These are phyloP conservation scores for Dromas ardeola DNA, from an alignment of 2,113 vertebrate species.

Conservation along the genomic window DNA sequence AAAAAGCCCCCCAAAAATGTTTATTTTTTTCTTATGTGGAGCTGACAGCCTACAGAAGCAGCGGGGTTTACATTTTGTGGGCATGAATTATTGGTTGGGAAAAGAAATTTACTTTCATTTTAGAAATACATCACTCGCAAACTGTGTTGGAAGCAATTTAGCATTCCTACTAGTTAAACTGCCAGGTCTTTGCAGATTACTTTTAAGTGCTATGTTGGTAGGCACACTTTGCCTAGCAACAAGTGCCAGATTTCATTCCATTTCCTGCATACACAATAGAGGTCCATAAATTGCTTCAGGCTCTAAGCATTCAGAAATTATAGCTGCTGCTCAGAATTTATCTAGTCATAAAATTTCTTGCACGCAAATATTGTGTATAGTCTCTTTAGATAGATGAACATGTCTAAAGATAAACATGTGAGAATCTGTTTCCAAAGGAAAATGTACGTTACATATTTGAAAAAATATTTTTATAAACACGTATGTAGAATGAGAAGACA, in stretches of 20 bases:
- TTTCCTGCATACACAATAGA: background rate
- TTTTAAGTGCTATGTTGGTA: background rate
- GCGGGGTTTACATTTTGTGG: background rate
- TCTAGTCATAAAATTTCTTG: background rate
- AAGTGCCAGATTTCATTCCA: constrained; percentile 34
- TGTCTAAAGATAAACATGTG: background rate
- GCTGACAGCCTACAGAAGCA: background rate
- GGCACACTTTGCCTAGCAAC: constrained; percentile 58
- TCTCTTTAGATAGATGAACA: background rate
- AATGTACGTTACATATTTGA: background rate
- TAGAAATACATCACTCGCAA: background rate
- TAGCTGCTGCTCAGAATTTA: background rate
- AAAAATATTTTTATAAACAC: background rate
- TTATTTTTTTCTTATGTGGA: background rate
- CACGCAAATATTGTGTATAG: background rate
- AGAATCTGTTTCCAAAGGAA: background rate
- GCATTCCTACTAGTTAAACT: constrained; percentile 7
- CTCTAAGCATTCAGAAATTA: background rate
- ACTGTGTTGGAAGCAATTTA: constrained; percentile 8
- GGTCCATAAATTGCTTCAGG: background rate
- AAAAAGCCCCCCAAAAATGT: background rate
- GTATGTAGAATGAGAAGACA: background rate
- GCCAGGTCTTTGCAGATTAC: background rate
- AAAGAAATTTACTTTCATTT: background rate
- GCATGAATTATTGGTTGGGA: background rate